Evolutionary conservation across 2,113 vertebrate genomes (phyloP).

Genomic region (Melanerpes formicivorus): DNA sequence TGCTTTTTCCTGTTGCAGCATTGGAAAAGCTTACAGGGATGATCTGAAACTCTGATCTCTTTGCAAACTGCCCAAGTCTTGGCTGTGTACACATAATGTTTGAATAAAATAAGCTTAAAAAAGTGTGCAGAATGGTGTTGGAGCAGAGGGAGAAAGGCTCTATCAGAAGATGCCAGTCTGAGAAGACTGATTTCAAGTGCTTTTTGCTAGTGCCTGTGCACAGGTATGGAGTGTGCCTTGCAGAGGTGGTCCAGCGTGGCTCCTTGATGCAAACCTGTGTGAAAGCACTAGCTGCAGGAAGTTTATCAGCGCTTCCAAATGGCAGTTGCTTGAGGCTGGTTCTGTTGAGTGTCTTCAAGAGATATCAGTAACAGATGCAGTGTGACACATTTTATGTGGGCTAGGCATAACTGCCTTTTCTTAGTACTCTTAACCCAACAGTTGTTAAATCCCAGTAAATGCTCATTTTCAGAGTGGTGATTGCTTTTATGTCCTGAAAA

Average conservation of each 20-base stretch:
- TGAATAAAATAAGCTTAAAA: background rate
- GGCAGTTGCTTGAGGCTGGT: background rate
- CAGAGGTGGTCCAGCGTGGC: background rate
- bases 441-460: background rate
- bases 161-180: background rate
- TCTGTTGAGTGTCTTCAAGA: background rate
- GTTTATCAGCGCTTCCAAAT: background rate
- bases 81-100: background rate
- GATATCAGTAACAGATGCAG: background rate
- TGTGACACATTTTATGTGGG: background rate
- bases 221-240: background rate
- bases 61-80: background rate
- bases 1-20: background rate
- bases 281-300: background rate
- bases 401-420: background rate
- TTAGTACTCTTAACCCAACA: background rate
- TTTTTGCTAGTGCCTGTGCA: background rate
- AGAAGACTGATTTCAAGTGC: background rate
- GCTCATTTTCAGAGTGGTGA: background rate
- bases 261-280: background rate
- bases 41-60: background rate
- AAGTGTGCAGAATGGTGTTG: background rate
- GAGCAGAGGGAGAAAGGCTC: background rate
- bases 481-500: conserved; percentile 13
- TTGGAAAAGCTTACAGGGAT: background rate